Conservation (phyloP, 2,888 invertebrate species). For the Aproaerema taeniolella region DNA sequence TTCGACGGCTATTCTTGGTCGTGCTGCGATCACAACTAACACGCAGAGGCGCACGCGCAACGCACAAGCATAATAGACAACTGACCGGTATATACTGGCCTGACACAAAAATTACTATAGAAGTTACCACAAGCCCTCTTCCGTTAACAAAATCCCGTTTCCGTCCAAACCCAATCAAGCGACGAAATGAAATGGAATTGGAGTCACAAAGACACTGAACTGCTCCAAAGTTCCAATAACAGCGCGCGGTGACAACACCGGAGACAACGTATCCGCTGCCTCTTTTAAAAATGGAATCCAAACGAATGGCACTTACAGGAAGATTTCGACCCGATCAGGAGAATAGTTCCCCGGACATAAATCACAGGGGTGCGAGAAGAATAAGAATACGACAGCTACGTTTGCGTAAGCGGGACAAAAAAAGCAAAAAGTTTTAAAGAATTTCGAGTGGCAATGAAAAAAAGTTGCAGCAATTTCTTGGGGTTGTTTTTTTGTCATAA, state of each 20-base stretch:
- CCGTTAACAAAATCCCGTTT: slow-evolving; percentile 58
- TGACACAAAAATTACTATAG: slow-evolving; percentile 53
- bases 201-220: slow-evolving; percentile 38
- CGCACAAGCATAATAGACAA: slow-evolving; percentile 54
- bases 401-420: slow-evolving; percentile 43
- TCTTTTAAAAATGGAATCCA: slow-evolving; percentile 62
- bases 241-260: slow-evolving; percentile 60
- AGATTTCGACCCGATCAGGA: slow-evolving; percentile 42
- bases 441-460: slow-evolving; percentile 25
- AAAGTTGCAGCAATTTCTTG: slow-evolving; percentile 10
- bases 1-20: slow-evolving; percentile 66
- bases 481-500: too few relatives aligned
- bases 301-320: slow-evolving; percentile 57
- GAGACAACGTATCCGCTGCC: slow-evolving; percentile 63
- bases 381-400: slow-evolving; percentile 33
- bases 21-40: slow-evolving; percentile 67
- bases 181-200: slow-evolving; percentile 46
- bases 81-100: slow-evolving; percentile 40
- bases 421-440: slow-evolving; percentile 44
- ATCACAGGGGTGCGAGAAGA: slow-evolving; percentile 61
- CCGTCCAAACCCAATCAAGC: slow-evolving; percentile 59
- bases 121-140: slow-evolving; percentile 49
- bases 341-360: slow-evolving; percentile 51
- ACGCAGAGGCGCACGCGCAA: slow-evolving; percentile 57
- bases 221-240: slow-evolving; percentile 44